A percentile compares a stretch with the other conserved stretches of the same genome.
Evolutionary conservation across 1,140 invertebrate genomes (phyloP).

Genomic region (Calliopsis andreniformis): DNA sequence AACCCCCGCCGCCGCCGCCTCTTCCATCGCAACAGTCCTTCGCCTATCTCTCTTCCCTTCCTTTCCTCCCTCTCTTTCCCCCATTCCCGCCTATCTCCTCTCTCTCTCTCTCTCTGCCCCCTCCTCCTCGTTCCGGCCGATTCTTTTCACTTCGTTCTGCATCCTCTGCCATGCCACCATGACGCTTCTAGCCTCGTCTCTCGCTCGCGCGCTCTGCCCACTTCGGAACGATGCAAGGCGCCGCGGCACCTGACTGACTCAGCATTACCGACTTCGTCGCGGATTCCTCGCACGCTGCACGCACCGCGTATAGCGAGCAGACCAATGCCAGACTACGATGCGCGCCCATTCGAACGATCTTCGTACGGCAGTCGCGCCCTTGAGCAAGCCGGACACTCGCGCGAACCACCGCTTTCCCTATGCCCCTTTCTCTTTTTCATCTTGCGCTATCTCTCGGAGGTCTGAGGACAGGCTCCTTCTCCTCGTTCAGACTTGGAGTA

Average conservation of each 20-base stretch:
- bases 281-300: slow-evolving; percentile 50
- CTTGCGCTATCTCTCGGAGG: slow-evolving; percentile 2
- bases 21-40: neutral
- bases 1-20: slow-evolving; percentile 5
- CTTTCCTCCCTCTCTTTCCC: slow-evolving; percentile 19
- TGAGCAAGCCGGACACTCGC: slow-evolving; percentile 59
- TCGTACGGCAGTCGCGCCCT: slow-evolving; percentile 57
- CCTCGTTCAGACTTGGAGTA: no score
- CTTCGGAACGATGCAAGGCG: slow-evolving; percentile 37
- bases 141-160: slow-evolving; percentile 12
- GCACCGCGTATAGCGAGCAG: slow-evolving; percentile 51
- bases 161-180: slow-evolving; percentile 13
- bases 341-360: slow-evolving; percentile 52
- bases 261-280: slow-evolving; percentile 58
- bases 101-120: neutral
- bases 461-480: no score
- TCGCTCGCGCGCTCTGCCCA: slow-evolving; percentile 14
- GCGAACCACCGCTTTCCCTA: slow-evolving; percentile 47
- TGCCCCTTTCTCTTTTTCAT: neutral
- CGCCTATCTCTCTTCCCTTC: slow-evolving; percentile 40
- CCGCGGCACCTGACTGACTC: slow-evolving; percentile 67
- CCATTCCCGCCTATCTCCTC: slow-evolving; percentile 4
- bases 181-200: neutral
- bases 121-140: neutral
- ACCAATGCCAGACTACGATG: slow-evolving; percentile 65